Percentiles rank a stretch among this genome's conserved stretches.
Evolutionary conservation across 2,797 vertebrate genomes (phyloP).

Genomic region (Macrochelys suwanniensis): DNA sequence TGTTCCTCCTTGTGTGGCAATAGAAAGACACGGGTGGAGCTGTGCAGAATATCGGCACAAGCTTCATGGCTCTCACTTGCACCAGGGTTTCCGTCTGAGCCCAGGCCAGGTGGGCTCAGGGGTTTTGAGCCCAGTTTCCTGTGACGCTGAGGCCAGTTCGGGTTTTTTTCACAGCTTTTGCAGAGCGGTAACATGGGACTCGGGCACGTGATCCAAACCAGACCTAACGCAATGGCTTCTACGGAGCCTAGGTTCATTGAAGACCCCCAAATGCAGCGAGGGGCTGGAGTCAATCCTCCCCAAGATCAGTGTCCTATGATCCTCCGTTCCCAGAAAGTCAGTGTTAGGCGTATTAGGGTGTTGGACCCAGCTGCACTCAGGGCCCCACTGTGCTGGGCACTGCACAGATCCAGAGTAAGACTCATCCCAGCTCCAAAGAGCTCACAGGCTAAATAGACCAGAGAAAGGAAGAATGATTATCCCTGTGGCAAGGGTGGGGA

Average conservation of each 20-base stretch:
- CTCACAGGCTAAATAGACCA: neutral
- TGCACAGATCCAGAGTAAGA: neutral
- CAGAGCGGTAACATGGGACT: no score
- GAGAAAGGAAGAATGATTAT: neutral
- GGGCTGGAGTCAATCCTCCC: neutral
- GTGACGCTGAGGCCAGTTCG: no score
- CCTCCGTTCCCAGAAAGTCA: neutral
- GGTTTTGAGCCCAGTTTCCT: no score
- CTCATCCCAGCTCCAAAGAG: neutral
- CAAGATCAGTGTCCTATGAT: neutral
- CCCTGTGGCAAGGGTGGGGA: no score
- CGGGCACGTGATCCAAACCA: no score
- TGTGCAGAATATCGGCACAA: no score
- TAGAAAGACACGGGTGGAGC: neutral
- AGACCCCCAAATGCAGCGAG: neutral
- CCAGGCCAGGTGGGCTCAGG: no score
- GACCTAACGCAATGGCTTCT: neutral
- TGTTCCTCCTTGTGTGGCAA: neutral
- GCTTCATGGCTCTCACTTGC: no score
- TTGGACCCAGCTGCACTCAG: no score
- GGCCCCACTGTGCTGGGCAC: no score
- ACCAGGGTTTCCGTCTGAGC: no score
- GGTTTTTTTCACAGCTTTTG: no score
- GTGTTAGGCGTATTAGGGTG: neutral
- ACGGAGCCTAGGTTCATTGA: neutral